A percentile compares a stretch with the other conserved stretches of the same genome.
Evolutionary conservation across 2,113 vertebrate species (phyloP).

Genomic region (Austrofundulus limnaeus): DNA sequence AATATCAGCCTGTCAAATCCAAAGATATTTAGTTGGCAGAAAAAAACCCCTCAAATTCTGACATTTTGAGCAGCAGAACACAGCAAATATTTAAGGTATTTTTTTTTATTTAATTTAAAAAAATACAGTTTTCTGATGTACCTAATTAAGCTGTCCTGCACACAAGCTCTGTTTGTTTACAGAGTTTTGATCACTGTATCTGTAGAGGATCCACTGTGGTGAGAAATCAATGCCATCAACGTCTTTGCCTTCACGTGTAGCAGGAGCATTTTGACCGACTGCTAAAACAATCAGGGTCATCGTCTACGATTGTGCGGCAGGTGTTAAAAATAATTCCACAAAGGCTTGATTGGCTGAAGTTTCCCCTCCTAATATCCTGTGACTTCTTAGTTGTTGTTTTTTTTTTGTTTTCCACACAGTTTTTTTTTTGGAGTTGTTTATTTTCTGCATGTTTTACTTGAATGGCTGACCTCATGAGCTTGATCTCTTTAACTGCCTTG

Average conservation of each 20-base stretch:
- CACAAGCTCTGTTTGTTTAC: not conserved
- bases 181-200: conserved; percentile 41
- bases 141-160: conserved; percentile 19
- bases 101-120: not conserved
- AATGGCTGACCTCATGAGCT: conserved; percentile 94
- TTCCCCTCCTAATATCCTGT: conserved; percentile 50
- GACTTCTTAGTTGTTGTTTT: conserved; percentile 20
- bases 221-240: conserved; percentile 41
- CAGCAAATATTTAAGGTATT: not conserved
- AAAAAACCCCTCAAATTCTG: conserved; percentile 7
- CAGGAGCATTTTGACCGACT: conserved; percentile 38
- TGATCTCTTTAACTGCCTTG: conserved; percentile 71
- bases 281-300: conserved; percentile 29
- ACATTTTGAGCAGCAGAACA: not conserved
- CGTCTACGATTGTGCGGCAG: conserved; percentile 54
- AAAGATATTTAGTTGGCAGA: conserved; percentile 21
- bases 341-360: conserved; percentile 51
- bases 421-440: conserved; percentile 62
- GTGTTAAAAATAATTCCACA: conserved; percentile 56
- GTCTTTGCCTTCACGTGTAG: conserved; percentile 50
- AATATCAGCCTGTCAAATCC: conserved; percentile 13
- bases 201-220: conserved; percentile 48
- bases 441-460: conserved; percentile 89
- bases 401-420: conserved; percentile 21
- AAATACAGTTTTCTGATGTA: conserved; percentile 12